phyloP scores from a whole-genome alignment of 2,113 vertebrate genomes.

The Hyperopisus bebe region DNA sequence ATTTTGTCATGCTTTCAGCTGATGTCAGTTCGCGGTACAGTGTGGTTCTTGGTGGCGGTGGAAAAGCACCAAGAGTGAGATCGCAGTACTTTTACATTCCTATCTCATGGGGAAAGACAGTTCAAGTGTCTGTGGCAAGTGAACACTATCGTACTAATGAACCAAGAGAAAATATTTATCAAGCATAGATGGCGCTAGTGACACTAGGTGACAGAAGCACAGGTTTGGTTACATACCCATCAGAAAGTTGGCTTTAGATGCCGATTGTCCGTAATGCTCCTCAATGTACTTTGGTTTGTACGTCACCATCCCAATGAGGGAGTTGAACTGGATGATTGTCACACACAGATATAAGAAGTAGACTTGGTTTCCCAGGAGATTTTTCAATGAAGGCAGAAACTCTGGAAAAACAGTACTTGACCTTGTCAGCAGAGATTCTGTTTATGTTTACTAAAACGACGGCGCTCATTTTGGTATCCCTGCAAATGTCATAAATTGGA shows the following conservation, averaged over 20 bases:
- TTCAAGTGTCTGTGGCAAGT: not conserved
- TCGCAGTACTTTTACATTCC: not conserved
- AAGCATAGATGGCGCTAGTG: not conserved
- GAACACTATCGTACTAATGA: not conserved
- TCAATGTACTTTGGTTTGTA: conserved; percentile 84
- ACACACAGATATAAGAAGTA: conserved; percentile 62
- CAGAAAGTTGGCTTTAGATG: conserved; percentile 74
- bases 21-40: not conserved
- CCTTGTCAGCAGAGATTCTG: not conserved
- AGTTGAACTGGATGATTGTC: conserved; percentile 63
- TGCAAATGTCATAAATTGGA: not conserved
- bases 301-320: conserved; percentile 69
- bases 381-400: conserved; percentile 70
- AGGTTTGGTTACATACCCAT: conserved; percentile 60
- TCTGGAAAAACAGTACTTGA: conserved; percentile 54
- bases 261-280: conserved; percentile 76
- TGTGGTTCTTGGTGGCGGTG: not conserved
- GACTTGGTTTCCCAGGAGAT: conserved; percentile 64
- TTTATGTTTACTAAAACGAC: not conserved
- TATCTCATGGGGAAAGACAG: conserved; percentile 30
- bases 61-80: not conserved
- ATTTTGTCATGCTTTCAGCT: not conserved
- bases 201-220: not conserved
- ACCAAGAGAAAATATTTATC: not conserved
- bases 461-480: not conserved